Conservation (phyloP, 2,113 vertebrate genomes). For the Pandion haliaetus region DNA sequence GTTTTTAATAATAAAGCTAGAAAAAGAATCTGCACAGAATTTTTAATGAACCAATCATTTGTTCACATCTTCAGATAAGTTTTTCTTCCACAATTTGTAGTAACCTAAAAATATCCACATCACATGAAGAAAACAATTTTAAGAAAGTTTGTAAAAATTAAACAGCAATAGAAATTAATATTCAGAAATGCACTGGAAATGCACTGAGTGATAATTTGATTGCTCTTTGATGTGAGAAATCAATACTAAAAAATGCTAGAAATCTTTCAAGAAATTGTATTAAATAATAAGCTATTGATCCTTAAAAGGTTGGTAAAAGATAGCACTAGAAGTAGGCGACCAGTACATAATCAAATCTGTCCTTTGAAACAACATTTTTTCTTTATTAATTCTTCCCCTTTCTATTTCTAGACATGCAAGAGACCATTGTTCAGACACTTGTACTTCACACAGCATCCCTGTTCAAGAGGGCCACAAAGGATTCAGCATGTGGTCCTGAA, state of each 20-base stretch:
- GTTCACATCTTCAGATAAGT: background rate
- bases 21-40: background rate
- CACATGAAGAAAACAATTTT: background rate
- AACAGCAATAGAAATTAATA: background rate
- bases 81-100: background rate
- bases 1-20: background rate
- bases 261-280: background rate
- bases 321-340: background rate
- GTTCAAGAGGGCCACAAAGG: background rate
- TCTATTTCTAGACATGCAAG: background rate
- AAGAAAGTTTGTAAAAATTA: background rate
- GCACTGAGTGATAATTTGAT: background rate
- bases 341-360: background rate
- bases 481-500: background rate
- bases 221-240: background rate
- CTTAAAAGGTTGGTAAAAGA: background rate
- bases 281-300: background rate
- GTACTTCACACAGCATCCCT: background rate
- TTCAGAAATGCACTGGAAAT: background rate
- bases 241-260: background rate
- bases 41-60: background rate
- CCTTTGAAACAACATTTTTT: background rate
- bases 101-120: background rate
- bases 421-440: background rate
- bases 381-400: background rate